Conservation (phyloP, 2,797 vertebrate species). For the Chromobotia macracanthus region DNA sequence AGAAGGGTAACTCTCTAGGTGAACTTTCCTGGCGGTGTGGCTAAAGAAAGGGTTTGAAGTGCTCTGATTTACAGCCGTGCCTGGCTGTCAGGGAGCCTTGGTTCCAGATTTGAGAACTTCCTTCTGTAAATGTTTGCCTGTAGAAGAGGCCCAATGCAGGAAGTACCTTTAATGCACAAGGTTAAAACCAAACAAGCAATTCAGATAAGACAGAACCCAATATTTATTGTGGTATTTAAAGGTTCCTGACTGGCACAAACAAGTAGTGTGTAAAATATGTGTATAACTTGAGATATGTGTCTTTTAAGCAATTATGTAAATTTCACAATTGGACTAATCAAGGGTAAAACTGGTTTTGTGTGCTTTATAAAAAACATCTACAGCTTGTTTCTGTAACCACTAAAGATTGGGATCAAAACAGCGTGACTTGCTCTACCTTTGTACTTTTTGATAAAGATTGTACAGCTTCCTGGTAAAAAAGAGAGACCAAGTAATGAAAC, state of each 20-base stretch:
- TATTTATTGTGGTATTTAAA: constrained; percentile 50
- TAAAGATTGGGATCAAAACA: neutral
- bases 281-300: neutral
- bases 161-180: constrained; percentile 54
- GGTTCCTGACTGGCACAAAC: constrained; percentile 3
- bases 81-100: constrained; percentile 45
- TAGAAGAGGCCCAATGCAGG: constrained; percentile 47
- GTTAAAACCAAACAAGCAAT: constrained; percentile 58
- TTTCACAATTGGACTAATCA: neutral
- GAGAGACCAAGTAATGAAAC: constrained; percentile 18
- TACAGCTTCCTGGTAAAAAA: constrained; percentile 2
- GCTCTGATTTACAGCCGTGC: constrained; percentile 60
- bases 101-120: constrained; percentile 58
- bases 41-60: constrained; percentile 48
- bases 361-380: constrained; percentile 2
- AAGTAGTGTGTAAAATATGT: neutral
- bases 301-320: neutral
- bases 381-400: neutral
- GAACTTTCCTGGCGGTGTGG: constrained; percentile 56
- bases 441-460: constrained; percentile 5
- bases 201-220: constrained; percentile 48
- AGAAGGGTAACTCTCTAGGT: constrained; percentile 46
- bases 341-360: constrained; percentile 12
- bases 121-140: constrained; percentile 60
- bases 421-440: neutral